Evolutionary conservation across 2,113 vertebrate species (phyloP).

Genomic region (Oreochromis aureus): DNA sequence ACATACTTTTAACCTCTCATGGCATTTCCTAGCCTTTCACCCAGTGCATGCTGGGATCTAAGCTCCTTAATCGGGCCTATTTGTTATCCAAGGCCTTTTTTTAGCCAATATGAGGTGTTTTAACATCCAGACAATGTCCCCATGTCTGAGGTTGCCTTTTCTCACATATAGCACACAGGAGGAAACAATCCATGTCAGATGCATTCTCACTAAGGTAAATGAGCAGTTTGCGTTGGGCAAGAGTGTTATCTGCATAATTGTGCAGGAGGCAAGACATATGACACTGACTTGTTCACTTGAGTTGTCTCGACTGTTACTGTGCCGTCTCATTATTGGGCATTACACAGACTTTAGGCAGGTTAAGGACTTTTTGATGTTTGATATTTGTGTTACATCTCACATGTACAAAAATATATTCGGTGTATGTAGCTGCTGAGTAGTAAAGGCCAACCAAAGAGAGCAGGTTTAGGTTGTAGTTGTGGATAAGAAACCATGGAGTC

Average conservation of each 20-base stretch:
- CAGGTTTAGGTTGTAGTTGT: no score
- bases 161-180: background rate
- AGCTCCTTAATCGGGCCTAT: background rate
- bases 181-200: background rate
- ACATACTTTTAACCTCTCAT: background rate
- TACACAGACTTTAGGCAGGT: background rate
- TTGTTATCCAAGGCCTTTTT: background rate
- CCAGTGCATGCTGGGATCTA: background rate
- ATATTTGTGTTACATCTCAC: background rate
- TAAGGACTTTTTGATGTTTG: background rate
- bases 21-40: background rate
- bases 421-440: background rate
- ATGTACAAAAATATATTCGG: background rate
- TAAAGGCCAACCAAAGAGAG: background rate
- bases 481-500: no score
- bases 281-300: background rate
- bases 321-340: background rate
- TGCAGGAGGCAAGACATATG: background rate
- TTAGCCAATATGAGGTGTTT: background rate
- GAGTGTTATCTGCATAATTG: background rate
- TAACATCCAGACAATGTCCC: background rate
- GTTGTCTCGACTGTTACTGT: background rate
- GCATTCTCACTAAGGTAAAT: background rate
- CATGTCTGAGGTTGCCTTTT: background rate
- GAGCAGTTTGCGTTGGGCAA: background rate